Evolutionary conservation across 2,888 invertebrate species (phyloP).

Genomic region (Brachynemurus nebulosus): DNA sequence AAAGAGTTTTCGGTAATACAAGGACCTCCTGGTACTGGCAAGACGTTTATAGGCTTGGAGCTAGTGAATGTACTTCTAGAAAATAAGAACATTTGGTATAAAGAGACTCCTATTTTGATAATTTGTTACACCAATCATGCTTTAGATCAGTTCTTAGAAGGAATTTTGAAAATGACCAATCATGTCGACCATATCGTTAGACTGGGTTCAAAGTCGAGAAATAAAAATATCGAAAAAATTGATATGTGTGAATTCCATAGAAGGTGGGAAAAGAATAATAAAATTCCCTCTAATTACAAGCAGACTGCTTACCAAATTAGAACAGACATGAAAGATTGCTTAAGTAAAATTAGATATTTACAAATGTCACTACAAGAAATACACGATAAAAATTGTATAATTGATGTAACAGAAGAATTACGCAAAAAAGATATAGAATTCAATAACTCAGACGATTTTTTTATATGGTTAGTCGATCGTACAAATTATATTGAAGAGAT

Average conservation of each 20-base stretch:
- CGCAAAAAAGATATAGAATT: too few relatives aligned
- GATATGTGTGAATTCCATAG: neutral
- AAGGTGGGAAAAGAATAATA: too few relatives aligned
- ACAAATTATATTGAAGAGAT: too few relatives aligned
- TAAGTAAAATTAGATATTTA: too few relatives aligned
- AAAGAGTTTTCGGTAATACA: constrained; percentile 65
- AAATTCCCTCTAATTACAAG: too few relatives aligned
- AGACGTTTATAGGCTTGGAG: constrained; percentile 66
- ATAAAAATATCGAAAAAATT: neutral
- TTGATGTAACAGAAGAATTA: too few relatives aligned
- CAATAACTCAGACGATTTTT: too few relatives aligned
- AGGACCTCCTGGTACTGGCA: constrained; percentile 82
- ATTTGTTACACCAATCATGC: neutral
- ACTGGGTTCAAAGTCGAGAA: neutral
- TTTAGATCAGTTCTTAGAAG: neutral
- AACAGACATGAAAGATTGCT: too few relatives aligned
- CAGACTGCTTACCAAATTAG: too few relatives aligned
- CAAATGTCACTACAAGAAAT: too few relatives aligned
- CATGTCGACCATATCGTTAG: neutral
- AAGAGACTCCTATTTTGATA: constrained; percentile 17
- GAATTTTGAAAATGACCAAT: neutral
- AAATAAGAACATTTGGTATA: constrained; percentile 34
- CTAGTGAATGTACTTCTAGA: constrained; percentile 51
- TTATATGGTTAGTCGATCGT: too few relatives aligned
- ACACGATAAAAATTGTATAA: too few relatives aligned